A percentile compares a stretch with the other conserved stretches of the same genome.
Evolutionary conservation across 1,140 invertebrate genomes (phyloP).

Genomic region (Potamilus streckersoni): DNA sequence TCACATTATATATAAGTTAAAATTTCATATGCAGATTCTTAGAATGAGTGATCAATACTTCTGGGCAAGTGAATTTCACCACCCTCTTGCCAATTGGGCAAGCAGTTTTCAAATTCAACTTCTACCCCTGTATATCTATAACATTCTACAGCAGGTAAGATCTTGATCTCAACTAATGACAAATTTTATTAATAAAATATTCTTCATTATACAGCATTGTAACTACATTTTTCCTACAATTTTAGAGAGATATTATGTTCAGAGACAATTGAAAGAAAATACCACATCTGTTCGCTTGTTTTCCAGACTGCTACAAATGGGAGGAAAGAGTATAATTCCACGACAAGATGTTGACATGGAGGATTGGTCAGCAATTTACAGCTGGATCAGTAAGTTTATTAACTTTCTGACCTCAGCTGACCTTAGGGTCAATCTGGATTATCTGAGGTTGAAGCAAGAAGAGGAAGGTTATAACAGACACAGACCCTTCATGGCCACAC

Average conservation of each 20-base stretch:
- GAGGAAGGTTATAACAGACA: constrained; percentile 32
- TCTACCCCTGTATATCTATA: no score
- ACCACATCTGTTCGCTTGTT: background rate
- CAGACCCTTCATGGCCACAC: constrained; percentile 41
- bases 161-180: no score
- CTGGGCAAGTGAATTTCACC: no score
- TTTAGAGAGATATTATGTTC: background rate
- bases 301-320: constrained; percentile 22
- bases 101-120: no score
- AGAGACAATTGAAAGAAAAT: background rate
- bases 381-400: constrained; percentile 38
- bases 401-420: constrained; percentile 8
- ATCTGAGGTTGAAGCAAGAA: constrained; percentile 25
- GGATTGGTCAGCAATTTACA: constrained; percentile 41
- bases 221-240: background rate
- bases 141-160: no score
- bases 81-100: no score
- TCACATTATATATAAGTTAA: no score
- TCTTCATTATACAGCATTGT: background rate
- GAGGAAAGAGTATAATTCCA: constrained; percentile 21
- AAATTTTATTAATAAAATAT: background rate
- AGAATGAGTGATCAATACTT: no score
- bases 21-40: no score
- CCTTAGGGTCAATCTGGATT: constrained; percentile 31
- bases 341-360: constrained; percentile 47